These are phyloP conservation scores for Dioctria linearis DNA, from an alignment of 2,888 invertebrate species.

Conservation along the genomic window DNA sequence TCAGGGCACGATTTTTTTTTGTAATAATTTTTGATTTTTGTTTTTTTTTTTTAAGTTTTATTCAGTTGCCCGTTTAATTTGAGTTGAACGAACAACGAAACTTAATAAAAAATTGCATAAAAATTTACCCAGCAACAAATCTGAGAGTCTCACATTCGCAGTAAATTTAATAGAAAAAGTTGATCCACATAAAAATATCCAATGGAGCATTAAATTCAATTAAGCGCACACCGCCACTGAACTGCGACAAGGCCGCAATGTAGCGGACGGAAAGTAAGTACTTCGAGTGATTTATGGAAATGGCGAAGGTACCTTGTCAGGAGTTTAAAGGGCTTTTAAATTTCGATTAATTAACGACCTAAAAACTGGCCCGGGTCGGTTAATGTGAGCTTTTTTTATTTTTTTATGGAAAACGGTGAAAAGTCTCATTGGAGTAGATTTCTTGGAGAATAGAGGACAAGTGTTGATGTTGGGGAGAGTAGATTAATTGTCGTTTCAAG, in stretches of 20 bases:
- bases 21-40: conserved; percentile 23
- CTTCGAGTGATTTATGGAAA: conserved; percentile 50
- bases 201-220: conserved; percentile 52
- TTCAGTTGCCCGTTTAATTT: conserved; percentile 3
- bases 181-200: conserved; percentile 38
- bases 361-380: background rate
- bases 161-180: conserved; percentile 46
- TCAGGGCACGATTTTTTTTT: conserved; percentile 20
- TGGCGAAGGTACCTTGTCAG: conserved; percentile 43
- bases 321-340: conserved; percentile 42
- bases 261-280: conserved; percentile 37
- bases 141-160: conserved; percentile 15
- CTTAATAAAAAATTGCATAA: no score
- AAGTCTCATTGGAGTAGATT: conserved; percentile 41
- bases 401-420: background rate
- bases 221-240: background rate
- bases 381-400: background rate
- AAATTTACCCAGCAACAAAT: background rate
- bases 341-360: conserved; percentile 50
- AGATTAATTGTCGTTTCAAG: conserved; percentile 35
- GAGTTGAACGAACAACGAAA: no score
- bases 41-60: conserved; percentile 15
- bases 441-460: background rate
- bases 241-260: conserved; percentile 43
- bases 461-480: background rate